Evolutionary conservation across 1,140 invertebrate species (phyloP), one percentile per base, ranked within the genome.

Genomic region (Diorhabda sublineata): DNA sequence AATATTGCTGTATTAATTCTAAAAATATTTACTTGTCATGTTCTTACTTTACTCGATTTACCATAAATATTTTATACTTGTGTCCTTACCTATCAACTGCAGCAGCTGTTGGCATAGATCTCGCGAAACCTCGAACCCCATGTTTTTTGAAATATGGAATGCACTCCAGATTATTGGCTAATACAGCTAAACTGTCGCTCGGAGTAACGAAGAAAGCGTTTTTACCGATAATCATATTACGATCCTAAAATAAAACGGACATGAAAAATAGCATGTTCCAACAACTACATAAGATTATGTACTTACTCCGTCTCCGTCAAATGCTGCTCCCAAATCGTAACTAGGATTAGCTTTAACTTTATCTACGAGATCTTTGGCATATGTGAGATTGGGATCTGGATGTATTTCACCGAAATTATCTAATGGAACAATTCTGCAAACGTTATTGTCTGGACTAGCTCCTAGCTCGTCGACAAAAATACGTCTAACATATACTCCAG

Each of bases 301-400:
- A 80, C 83, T 83, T 81, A 90, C 92, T 69, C 97, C 97, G 84
- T 99, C 98, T 6, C 98, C 98, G 86, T 99, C 98, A 83, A 99
- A 99, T 61, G 98, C 98, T 47, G 95, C 97, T 52, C 98, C 98
- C 78, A 99, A 93, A 81, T 96, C 94, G 80, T 93, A 93, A 64
- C 91, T 88, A 2, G 93, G 92, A 73, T 88, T 85, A 66, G 81
- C 80, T 73, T 81, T 81, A 42, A 84, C 82, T 64, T 77, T 81
- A 59, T 82, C 81, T 0, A 98, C 95, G 45, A 99, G 87, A 79
- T 94, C 90, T 60, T 89, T 90, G 9, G 96, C 96, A 83, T 98
- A 98, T 0, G 97, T 99, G 45, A 99, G 85, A 86, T 99, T 99
- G 41, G 98, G 98, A 86, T 99, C 98, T 1, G 98, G 98, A 84